A percentile compares a stretch with the other conserved stretches of the same genome.
phyloP scores from a whole-genome alignment of 2,888 invertebrate genomes.

The Melieria omissa region DNA sequence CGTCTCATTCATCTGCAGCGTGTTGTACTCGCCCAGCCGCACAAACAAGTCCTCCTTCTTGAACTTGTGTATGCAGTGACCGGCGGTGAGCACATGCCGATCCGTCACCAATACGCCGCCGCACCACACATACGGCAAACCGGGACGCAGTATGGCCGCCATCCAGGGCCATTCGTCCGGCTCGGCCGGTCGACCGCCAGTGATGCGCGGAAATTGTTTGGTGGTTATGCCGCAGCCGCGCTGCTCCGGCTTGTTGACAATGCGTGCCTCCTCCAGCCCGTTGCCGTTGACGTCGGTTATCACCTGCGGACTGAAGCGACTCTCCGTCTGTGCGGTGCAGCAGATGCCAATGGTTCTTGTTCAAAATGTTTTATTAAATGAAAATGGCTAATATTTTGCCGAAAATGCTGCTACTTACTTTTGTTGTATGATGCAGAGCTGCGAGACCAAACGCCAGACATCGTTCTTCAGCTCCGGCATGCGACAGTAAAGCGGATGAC shows the following conservation, averaged over 20 bases:
- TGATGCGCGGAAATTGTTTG: slow-evolving; percentile 68
- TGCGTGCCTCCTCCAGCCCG: slow-evolving; percentile 46
- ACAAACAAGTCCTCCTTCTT: slow-evolving; percentile 73
- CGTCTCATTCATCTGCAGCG: slow-evolving; percentile 75
- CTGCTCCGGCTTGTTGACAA: slow-evolving; percentile 58
- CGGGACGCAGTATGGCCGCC: slow-evolving; percentile 77
- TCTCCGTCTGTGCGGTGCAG: slow-evolving; percentile 71
- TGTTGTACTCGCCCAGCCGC: slow-evolving; percentile 86
- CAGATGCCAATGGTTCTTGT: slow-evolving; percentile 76
- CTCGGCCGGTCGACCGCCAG: slow-evolving; percentile 74
- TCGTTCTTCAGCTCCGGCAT: slow-evolving; percentile 72
- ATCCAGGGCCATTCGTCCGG: slow-evolving; percentile 86
- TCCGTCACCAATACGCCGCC: slow-evolving; percentile 85
- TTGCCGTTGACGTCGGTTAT: slow-evolving; percentile 43
- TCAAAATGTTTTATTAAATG: slow-evolving; percentile 1
- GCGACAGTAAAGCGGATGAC: slow-evolving; percentile 72
- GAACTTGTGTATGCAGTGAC: slow-evolving; percentile 68
- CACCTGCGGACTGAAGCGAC: slow-evolving; percentile 57
- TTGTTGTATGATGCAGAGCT: slow-evolving; percentile 77
- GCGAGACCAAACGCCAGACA: slow-evolving; percentile 73
- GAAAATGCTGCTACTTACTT: slow-evolving; percentile 67
- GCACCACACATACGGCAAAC: slow-evolving; percentile 73
- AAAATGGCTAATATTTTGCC: not conserved
- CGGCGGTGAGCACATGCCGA: slow-evolving; percentile 67
- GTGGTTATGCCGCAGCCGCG: slow-evolving; percentile 66